These are phyloP conservation scores for Drosophila baimaii DNA, from an alignment of 1,140 invertebrate genomes.

Conservation along the genomic window DNA sequence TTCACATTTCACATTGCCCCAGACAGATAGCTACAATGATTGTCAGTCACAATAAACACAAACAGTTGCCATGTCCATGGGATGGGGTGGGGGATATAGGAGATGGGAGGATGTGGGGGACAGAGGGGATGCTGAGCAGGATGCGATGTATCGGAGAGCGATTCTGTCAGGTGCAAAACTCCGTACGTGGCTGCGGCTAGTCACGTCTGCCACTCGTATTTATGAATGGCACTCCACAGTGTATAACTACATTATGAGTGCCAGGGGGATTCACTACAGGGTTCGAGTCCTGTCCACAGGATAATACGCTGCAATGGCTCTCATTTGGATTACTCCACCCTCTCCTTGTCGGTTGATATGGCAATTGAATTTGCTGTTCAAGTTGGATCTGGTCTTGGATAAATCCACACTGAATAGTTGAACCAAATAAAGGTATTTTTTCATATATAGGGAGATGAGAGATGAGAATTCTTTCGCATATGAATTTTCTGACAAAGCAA, in stretches of 20 bases:
- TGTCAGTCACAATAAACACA: conserved; percentile 51
- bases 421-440: conserved; percentile 1
- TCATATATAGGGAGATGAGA: no score
- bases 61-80: conserved; percentile 23
- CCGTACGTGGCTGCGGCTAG: conserved; percentile 43
- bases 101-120: no score
- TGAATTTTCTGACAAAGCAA: not conserved
- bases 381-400: not conserved
- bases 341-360: conserved; percentile 13
- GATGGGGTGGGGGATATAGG: not conserved
- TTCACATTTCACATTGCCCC: conserved; percentile 29
- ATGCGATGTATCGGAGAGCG: conserved; percentile 26
- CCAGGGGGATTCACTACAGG: conserved; percentile 15
- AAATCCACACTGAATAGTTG: conserved; percentile 5
- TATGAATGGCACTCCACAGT: conserved; percentile 44
- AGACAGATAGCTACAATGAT: conserved; percentile 26
- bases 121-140: not conserved
- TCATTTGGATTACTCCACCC: conserved; percentile 23
- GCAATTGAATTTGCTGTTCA: conserved; percentile 22
- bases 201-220: conserved; percentile 43
- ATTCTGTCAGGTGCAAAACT: conserved; percentile 41
- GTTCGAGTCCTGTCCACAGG: conserved; percentile 36
- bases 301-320: conserved; percentile 31
- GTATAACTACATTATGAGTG: conserved; percentile 13
- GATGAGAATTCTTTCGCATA: not conserved